Conservation (phyloP, 2,797 vertebrate genomes). For the Manis pentadactyla region DNA sequence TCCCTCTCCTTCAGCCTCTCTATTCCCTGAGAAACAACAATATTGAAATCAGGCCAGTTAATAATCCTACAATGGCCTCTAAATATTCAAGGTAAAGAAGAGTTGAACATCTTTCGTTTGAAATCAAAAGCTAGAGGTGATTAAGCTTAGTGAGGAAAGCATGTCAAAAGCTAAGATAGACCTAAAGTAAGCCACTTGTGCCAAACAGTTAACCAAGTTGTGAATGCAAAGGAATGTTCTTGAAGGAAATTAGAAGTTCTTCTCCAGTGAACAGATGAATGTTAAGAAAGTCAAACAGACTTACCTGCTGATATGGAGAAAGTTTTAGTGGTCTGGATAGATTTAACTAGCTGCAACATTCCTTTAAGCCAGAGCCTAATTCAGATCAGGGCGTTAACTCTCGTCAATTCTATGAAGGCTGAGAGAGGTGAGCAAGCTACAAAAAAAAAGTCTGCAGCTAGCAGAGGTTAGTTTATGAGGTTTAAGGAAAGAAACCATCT, state of each 20-base stretch:
- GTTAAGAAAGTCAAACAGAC: background rate
- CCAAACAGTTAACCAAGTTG: background rate
- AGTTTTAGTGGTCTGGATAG: background rate
- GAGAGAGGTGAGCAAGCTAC: background rate
- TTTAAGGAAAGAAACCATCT: background rate
- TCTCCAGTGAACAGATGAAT: background rate
- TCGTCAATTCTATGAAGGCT: background rate
- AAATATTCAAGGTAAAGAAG: background rate
- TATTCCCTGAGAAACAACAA: background rate
- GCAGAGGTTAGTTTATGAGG: background rate
- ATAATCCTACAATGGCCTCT: background rate
- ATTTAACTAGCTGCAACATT: background rate
- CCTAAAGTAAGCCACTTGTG: background rate
- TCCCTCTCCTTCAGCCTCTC: background rate
- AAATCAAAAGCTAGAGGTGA: background rate
- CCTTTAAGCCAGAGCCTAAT: background rate
- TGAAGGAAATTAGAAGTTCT: background rate
- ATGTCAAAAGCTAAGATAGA: background rate
- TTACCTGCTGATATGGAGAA: background rate
- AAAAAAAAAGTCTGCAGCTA: background rate
- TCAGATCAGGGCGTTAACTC: background rate
- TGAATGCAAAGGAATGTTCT: background rate
- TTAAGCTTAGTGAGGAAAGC: background rate
- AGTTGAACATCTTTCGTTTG: background rate
- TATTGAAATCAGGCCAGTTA: background rate